These are phyloP conservation scores for Cantharis nigra DNA, from an alignment of 2,888 invertebrate species.

Conservation along the genomic window DNA sequence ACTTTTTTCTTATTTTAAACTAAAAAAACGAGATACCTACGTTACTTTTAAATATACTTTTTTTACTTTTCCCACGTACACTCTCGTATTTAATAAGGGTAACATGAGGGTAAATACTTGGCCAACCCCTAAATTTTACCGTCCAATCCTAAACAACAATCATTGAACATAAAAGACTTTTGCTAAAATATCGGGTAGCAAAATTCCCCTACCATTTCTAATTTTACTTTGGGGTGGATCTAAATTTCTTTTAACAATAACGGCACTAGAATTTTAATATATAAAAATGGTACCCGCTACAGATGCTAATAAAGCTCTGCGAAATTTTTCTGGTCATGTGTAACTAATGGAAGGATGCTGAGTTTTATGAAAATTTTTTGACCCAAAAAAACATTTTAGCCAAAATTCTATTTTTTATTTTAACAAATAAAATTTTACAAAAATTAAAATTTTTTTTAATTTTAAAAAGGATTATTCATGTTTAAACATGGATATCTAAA, in stretches of 20 bases:
- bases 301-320: not conserved
- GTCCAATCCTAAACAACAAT: conserved; percentile 8
- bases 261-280: not conserved
- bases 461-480: not conserved
- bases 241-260: not conserved
- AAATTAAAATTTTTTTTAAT: not conserved
- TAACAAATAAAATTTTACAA: too few relatives aligned
- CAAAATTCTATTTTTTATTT: too few relatives aligned
- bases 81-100: not conserved
- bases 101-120: conserved; percentile 2
- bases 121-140: conserved; percentile 13
- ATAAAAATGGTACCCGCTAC: not conserved
- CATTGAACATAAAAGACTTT: conserved; percentile 1
- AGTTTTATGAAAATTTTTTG: too few relatives aligned
- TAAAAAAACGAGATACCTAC: conserved; percentile 1
- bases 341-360: too few relatives aligned
- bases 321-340: not conserved
- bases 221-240: conserved; percentile 7
- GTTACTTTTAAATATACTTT: conserved; percentile 7
- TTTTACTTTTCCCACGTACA: conserved; percentile 12
- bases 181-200: conserved; percentile 15
- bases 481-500: not conserved
- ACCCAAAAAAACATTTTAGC: too few relatives aligned
- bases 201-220: conserved; percentile 4
- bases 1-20: not conserved